These are phyloP conservation scores for Zeuzera pyrina DNA, from an alignment of 2,888 invertebrate genomes.

Conservation along the genomic window DNA sequence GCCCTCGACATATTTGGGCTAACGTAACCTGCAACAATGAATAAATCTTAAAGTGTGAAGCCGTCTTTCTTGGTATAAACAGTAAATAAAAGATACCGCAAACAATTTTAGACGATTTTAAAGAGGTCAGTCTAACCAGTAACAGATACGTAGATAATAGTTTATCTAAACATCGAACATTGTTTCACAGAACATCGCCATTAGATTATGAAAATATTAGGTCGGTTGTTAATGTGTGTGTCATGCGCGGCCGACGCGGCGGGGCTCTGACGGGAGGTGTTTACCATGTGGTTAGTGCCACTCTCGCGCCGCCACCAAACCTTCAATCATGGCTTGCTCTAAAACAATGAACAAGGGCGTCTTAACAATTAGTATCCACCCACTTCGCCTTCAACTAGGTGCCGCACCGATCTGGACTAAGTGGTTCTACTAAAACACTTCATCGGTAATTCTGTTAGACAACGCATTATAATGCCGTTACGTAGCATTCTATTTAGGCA, in stretches of 20 bases:
- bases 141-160: conserved; percentile 65
- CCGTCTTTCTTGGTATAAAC: conserved; percentile 25
- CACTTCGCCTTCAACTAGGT: conserved; percentile 54
- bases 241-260: conserved; percentile 56
- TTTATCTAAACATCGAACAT: conserved; percentile 60
- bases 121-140: conserved; percentile 68
- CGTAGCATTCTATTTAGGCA: conserved; percentile 26
- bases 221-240: conserved; percentile 70
- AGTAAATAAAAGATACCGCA: conserved; percentile 43
- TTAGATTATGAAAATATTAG: conserved; percentile 74
- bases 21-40: conserved; percentile 79
- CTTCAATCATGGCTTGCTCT: conserved; percentile 71
- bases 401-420: conserved; percentile 47
- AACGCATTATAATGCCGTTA: conserved; percentile 29
- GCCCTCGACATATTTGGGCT: conserved; percentile 87
- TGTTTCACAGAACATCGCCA: conserved; percentile 73
- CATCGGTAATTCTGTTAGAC: conserved; percentile 40
- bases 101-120: conserved; percentile 66
- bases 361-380: conserved; percentile 67
- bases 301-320: conserved; percentile 52
- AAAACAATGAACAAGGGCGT: conserved; percentile 72
- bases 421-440: conserved; percentile 48
- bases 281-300: conserved; percentile 63
- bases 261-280: conserved; percentile 47
- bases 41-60: conserved; percentile 26